Conservation (phyloP, 2,797 vertebrate genomes). For the Pogoniulus pusillus region DNA sequence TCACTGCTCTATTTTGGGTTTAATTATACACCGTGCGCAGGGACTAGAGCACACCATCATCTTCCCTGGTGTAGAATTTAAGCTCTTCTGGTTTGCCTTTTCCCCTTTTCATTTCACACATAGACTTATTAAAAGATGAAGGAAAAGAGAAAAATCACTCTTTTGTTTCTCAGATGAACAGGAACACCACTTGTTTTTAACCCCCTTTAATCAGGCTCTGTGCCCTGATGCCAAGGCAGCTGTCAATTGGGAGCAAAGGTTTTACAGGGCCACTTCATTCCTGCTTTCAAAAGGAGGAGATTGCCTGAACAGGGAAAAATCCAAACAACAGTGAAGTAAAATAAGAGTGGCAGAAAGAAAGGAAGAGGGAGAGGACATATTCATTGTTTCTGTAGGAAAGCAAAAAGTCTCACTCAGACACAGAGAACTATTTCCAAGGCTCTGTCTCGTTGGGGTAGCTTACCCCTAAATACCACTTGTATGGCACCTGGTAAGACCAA, state of each 20-base stretch:
- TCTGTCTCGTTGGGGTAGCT: not conserved
- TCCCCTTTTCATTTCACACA: not conserved
- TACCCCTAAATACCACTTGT: not conserved
- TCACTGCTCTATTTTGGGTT: conserved; percentile 70
- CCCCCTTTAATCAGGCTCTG: not conserved
- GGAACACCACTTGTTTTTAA: not conserved
- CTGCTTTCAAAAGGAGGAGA: not conserved
- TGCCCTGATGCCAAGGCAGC: not conserved
- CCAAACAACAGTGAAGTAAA: not conserved
- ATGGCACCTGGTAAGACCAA: not conserved
- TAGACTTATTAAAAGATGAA: not conserved
- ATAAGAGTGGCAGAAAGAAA: not conserved
- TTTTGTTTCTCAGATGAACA: conserved; percentile 33
- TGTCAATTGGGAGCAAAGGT: conserved; percentile 1
- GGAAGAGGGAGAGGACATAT: rapidly evolving
- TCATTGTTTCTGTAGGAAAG: not conserved
- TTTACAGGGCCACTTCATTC: not conserved
- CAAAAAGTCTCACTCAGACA: not conserved
- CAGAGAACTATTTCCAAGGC: not conserved
- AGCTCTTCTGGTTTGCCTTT: conserved; percentile 33
- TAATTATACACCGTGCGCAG: conserved; percentile 66
- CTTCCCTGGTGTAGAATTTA: conserved; percentile 28
- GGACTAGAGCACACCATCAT: conserved; percentile 40
- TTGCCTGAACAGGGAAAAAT: not conserved
- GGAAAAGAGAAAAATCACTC: not conserved